Conservation (phyloP, 1,140 invertebrate genomes). For the Pseudobourletiella spinata region DNA sequence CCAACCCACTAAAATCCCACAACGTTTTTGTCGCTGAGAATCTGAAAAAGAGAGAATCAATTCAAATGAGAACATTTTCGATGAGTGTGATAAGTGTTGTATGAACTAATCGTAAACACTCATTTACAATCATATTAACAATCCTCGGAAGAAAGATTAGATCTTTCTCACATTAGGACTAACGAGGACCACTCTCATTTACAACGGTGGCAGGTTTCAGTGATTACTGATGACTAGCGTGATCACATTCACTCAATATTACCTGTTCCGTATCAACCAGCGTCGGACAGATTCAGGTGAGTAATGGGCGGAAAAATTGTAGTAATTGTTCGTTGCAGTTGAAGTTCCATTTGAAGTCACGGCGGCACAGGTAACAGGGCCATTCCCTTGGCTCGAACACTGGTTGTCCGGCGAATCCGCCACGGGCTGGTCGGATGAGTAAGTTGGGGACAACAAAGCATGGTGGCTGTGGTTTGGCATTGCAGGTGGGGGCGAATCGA, state of each 20-base stretch:
- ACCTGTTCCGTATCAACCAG: conserved; percentile 34
- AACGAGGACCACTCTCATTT: too few relatives aligned
- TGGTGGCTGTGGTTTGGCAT: conserved; percentile 43
- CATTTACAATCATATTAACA: neutral
- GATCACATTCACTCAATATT: neutral
- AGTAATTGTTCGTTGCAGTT: neutral
- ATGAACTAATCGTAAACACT: neutral
- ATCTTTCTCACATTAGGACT: too few relatives aligned
- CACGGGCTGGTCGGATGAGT: conserved; percentile 27
- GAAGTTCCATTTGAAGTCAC: neutral
- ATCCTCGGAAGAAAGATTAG: too few relatives aligned
- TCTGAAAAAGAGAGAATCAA: conserved; percentile 14
- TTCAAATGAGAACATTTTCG: neutral
- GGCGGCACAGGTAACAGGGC: neutral
- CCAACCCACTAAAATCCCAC: conserved; percentile 74
- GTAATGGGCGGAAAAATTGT: conserved; percentile 31
- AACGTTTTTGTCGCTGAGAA: conserved; percentile 64
- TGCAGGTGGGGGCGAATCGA: conserved; percentile 40
- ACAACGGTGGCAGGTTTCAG: too few relatives aligned
- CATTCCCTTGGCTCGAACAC: conserved; percentile 9
- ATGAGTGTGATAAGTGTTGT: neutral
- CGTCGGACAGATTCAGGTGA: conserved; percentile 34
- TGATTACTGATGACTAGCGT: too few relatives aligned
- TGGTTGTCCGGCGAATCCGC: conserved; percentile 31
- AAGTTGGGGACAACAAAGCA: conserved; percentile 34